phyloP scores from a whole-genome alignment of 2,888 invertebrate genomes.

The Sesamia inferens region DNA sequence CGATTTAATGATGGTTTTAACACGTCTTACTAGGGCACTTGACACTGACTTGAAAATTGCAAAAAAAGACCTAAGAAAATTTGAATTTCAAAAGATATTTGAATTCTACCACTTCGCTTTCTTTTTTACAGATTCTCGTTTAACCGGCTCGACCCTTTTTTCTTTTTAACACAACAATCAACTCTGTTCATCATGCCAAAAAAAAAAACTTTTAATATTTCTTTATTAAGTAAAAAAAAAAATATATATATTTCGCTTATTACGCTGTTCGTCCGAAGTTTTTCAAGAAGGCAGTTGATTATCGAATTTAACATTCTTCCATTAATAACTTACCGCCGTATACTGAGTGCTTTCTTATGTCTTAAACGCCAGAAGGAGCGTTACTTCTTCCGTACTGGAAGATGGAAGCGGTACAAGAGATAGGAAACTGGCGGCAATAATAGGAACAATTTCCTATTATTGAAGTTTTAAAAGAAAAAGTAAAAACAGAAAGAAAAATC shows the following conservation, averaged over 20 bases:
- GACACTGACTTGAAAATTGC: background rate
- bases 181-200: background rate
- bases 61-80: no score
- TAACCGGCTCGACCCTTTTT: background rate
- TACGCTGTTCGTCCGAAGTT: slow-evolving; percentile 48
- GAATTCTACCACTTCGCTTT: no score
- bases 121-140: background rate
- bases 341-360: slow-evolving; percentile 81
- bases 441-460: no score
- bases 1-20: no score
- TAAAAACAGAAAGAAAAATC: no score
- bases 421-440: slow-evolving; percentile 1
- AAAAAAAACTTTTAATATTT: slow-evolving; percentile 15
- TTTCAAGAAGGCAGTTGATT: slow-evolving; percentile 66
- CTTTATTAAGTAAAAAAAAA: slow-evolving; percentile 18
- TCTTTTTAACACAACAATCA: background rate
- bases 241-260: slow-evolving; percentile 41
- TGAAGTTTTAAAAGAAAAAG: no score
- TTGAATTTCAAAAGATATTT: no score
- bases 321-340: slow-evolving; percentile 76
- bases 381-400: slow-evolving; percentile 69
- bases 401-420: slow-evolving; percentile 52
- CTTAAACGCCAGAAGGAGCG: slow-evolving; percentile 70
- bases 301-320: slow-evolving; percentile 77
- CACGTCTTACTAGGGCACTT: no score